phyloP scores from a whole-genome alignment of 2,113 vertebrate species.

The Rhynchopsitta pachyrhyncha region DNA sequence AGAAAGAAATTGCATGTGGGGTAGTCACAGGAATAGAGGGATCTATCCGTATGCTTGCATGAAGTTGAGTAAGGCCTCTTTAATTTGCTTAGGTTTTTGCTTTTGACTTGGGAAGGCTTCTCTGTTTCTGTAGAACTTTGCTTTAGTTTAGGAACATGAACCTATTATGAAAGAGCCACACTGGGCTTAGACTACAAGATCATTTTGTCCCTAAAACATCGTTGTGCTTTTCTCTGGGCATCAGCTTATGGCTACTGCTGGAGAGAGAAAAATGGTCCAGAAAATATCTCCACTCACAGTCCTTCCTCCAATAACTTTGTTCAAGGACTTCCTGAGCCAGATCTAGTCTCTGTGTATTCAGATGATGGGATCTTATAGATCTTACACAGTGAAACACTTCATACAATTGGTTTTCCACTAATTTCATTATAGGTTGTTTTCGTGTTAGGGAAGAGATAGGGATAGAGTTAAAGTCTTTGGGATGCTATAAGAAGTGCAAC shows the following conservation, averaged over 20 bases:
- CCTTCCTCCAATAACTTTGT: not conserved
- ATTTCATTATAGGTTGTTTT: not conserved
- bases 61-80: not conserved
- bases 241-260: not conserved
- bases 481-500: not conserved
- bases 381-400: not conserved
- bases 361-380: not conserved
- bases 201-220: not conserved
- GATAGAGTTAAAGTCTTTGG: not conserved
- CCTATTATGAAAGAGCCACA: accelerated
- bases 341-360: not conserved
- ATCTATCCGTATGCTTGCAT: not conserved
- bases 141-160: not conserved
- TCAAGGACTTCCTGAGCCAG: not conserved
- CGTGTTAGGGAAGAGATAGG: not conserved
- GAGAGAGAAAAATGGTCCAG: not conserved
- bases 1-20: not conserved
- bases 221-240: not conserved
- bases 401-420: not conserved
- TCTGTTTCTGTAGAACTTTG: not conserved
- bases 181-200: not conserved
- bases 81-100: not conserved
- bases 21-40: not conserved
- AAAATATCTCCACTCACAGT: not conserved
- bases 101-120: not conserved